Percentiles rank a stretch among this genome's conserved stretches.
Evolutionary conservation across 2,113 vertebrate species (phyloP).

Genomic region (Corythoichthys haematopterus): DNA sequence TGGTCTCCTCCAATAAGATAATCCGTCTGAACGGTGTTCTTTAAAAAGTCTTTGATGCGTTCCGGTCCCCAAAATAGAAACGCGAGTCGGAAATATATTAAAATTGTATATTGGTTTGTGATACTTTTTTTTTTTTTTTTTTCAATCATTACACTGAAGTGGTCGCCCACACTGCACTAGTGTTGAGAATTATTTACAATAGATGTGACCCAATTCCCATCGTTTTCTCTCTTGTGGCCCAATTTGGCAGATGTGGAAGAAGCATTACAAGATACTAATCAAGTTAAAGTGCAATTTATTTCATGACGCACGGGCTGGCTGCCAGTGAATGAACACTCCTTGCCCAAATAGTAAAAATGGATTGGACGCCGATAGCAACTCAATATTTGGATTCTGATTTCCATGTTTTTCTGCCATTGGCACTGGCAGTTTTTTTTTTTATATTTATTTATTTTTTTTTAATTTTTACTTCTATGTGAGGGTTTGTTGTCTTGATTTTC

Average conservation of each 20-base stretch:
- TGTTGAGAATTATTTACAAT: neutral
- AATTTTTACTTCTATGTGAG: too few relatives aligned
- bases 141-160: too few relatives aligned
- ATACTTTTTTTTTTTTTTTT: neutral
- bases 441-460: too few relatives aligned
- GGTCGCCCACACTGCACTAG: neutral
- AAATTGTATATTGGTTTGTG: neutral
- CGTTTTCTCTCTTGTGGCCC: neutral
- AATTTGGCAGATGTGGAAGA: neutral
- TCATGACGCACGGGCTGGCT: too few relatives aligned
- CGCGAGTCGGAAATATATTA: neutral
- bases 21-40: neutral
- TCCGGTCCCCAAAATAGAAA: neutral
- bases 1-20: constrained; percentile 1
- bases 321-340: too few relatives aligned
- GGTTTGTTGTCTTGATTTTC: too few relatives aligned
- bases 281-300: neutral
- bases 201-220: neutral
- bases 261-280: neutral
- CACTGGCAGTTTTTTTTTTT: too few relatives aligned
- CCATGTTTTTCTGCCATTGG: too few relatives aligned
- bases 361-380: too few relatives aligned
- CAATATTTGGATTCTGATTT: too few relatives aligned
- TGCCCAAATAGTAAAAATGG: too few relatives aligned
- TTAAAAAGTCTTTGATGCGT: neutral